These are phyloP conservation scores for Drosophila yooni DNA, from an alignment of 2,888 invertebrate genomes.

Conservation along the genomic window DNA sequence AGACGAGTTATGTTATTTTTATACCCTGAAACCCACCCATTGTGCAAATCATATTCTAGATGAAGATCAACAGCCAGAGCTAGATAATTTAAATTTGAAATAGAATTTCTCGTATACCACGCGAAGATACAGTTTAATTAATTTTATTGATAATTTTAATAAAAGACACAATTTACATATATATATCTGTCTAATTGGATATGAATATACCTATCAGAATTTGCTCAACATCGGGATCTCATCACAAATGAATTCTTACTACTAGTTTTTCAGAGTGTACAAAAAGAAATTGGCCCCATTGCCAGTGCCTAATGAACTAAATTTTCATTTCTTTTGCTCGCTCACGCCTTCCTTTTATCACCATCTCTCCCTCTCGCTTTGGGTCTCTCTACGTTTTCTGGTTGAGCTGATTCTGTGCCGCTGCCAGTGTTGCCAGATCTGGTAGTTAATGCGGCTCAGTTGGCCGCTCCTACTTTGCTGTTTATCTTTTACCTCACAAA, in stretches of 20 bases:
- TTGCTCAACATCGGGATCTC: background rate
- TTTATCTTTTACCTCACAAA: slow-evolving; percentile 44
- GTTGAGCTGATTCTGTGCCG: slow-evolving; percentile 51
- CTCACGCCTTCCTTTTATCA: slow-evolving; percentile 8
- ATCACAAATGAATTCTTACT: too few species aligned
- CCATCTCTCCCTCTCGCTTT: background rate
- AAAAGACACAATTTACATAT: background rate
- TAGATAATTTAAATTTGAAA: background rate
- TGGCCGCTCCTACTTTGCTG: slow-evolving; percentile 48
- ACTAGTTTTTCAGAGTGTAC: background rate
- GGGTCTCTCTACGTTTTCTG: slow-evolving; percentile 39
- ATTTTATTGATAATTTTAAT: background rate
- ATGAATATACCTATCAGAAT: background rate
- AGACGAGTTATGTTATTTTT: background rate
- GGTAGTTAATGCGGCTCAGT: slow-evolving; percentile 21
- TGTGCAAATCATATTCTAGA: background rate
- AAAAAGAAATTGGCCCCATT: slow-evolving; percentile 39
- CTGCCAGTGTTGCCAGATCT: slow-evolving; percentile 39
- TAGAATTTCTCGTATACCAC: background rate
- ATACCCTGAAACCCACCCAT: background rate
- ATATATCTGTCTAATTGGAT: background rate
- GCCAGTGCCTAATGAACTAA: slow-evolving; percentile 72
- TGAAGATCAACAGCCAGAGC: background rate
- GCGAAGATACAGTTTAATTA: background rate
- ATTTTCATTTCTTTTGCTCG: slow-evolving; percentile 58